A percentile compares a stretch with the other conserved stretches of the same genome.
These are phyloP conservation scores for Lacerta bilineata DNA, from an alignment of 2,797 vertebrate genomes.

Conservation along the genomic window DNA sequence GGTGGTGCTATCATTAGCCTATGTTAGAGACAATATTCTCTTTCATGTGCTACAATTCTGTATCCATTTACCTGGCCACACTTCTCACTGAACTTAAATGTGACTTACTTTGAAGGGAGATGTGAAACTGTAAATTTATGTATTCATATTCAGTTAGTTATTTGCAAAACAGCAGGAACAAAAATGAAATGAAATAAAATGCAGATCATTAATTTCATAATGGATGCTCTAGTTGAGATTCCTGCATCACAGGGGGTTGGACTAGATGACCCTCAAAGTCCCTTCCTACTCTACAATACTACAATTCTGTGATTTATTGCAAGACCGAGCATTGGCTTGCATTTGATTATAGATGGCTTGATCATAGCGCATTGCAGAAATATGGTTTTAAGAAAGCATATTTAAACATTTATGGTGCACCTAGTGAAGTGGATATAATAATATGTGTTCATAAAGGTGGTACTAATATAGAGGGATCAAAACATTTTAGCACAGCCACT, in stretches of 20 bases:
- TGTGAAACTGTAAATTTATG: background rate
- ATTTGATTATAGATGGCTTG: background rate
- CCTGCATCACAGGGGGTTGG: too few species aligned
- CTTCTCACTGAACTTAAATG: background rate
- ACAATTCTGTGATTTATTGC: too few species aligned
- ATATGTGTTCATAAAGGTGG: background rate
- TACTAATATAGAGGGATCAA: slow-evolving; percentile 16
- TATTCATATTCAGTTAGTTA: background rate
- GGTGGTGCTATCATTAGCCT: background rate
- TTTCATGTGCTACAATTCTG: too few species aligned
- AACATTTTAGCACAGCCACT: slow-evolving; percentile 1
- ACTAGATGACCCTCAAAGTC: too few species aligned
- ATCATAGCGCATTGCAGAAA: background rate
- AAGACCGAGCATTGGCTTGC: background rate
- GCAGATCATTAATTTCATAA: too few species aligned
- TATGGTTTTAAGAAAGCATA: background rate
- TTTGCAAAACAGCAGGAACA: background rate
- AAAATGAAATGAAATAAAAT: background rate
- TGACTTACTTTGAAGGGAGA: background rate
- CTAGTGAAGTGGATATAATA: background rate
- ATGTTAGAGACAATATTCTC: fast-evolving
- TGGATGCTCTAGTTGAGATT: too few species aligned
- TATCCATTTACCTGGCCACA: too few species aligned
- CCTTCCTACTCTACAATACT: too few species aligned
- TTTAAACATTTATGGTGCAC: slow-evolving; percentile 14